Percentiles rank a stretch among this genome's conserved stretches.
Evolutionary conservation across 2,113 vertebrate genomes (phyloP).

Genomic region (Eidolon helvum): DNA sequence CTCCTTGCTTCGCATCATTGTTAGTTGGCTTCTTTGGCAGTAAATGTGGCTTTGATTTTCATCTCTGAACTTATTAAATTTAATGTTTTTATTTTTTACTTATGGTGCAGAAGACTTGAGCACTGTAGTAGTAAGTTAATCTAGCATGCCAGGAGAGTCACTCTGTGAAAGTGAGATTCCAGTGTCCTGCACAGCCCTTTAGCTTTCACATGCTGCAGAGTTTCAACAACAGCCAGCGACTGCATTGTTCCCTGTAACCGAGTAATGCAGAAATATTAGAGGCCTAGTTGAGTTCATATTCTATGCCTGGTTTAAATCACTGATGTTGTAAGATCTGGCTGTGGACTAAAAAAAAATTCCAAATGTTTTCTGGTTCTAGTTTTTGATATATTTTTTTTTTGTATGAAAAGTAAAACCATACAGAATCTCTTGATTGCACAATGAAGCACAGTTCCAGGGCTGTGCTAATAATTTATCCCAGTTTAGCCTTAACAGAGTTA

Average conservation of each 20-base stretch:
- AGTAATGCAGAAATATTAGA: slow-evolving; percentile 81
- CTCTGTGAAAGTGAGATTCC: slow-evolving; percentile 41
- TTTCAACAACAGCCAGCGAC: slow-evolving; percentile 63
- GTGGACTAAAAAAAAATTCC: slow-evolving; percentile 75
- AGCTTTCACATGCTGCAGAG: slow-evolving; percentile 4
- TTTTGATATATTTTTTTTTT: slow-evolving; percentile 79
- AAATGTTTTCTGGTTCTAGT: slow-evolving; percentile 86
- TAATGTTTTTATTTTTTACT: slow-evolving; percentile 63
- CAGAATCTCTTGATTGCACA: slow-evolving; percentile 85
- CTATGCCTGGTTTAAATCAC: slow-evolving; percentile 86
- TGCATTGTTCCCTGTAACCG: slow-evolving; percentile 75
- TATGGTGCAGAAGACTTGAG: slow-evolving; percentile 6
- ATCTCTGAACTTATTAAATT: slow-evolving; percentile 74
- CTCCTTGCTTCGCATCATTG: slow-evolving; percentile 19
- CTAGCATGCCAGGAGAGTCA: slow-evolving; percentile 36
- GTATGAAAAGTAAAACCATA: slow-evolving; percentile 85
- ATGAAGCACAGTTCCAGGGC: slow-evolving; percentile 77
- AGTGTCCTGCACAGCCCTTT: slow-evolving; percentile 31
- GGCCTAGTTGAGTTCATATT: slow-evolving; percentile 77
- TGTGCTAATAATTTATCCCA: slow-evolving; percentile 76
- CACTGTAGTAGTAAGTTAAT: slow-evolving; percentile 7
- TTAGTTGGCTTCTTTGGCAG: not conserved
- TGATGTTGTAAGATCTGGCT: slow-evolving; percentile 82
- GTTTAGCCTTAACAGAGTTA: slow-evolving; percentile 77
- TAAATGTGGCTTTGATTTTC: slow-evolving; percentile 75